Evolutionary conservation across 2,797 vertebrate genomes (phyloP).

Genomic region (Chiropotes sagulatus): DNA sequence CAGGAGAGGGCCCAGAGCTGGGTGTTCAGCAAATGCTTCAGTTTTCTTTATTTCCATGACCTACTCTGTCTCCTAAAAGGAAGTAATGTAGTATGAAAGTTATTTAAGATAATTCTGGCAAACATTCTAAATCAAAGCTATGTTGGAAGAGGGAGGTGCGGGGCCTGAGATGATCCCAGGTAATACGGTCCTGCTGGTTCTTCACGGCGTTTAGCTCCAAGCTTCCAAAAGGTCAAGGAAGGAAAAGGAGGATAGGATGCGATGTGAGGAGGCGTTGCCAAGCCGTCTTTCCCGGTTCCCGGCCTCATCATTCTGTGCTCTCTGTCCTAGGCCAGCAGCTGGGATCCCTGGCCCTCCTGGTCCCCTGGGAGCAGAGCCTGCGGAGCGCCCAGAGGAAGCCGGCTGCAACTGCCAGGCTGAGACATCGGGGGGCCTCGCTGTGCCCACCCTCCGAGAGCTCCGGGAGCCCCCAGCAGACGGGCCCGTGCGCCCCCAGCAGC

Average conservation of each 20-base stretch:
- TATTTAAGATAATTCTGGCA: background rate
- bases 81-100: background rate
- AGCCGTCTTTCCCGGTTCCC: background rate
- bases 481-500: background rate
- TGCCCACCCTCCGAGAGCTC: background rate
- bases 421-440: background rate
- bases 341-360: background rate
- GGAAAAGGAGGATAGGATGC: background rate
- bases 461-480: background rate
- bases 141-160: background rate
- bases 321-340: constrained; percentile 60
- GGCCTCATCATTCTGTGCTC: background rate
- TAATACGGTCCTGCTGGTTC: background rate
- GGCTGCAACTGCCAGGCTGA: constrained; percentile 47
- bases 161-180: background rate
- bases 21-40: background rate
- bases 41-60: background rate
- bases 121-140: background rate
- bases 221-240: background rate
- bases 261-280: background rate
- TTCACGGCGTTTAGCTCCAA: accelerated
- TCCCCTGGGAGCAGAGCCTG: constrained; percentile 43
- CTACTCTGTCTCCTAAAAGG: background rate
- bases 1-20: background rate
- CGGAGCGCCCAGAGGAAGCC: constrained; percentile 39